Percentiles rank a stretch among this genome's conserved stretches.
These are phyloP conservation scores for Sialis lutaria DNA, from an alignment of 2,888 invertebrate species.

Conservation along the genomic window DNA sequence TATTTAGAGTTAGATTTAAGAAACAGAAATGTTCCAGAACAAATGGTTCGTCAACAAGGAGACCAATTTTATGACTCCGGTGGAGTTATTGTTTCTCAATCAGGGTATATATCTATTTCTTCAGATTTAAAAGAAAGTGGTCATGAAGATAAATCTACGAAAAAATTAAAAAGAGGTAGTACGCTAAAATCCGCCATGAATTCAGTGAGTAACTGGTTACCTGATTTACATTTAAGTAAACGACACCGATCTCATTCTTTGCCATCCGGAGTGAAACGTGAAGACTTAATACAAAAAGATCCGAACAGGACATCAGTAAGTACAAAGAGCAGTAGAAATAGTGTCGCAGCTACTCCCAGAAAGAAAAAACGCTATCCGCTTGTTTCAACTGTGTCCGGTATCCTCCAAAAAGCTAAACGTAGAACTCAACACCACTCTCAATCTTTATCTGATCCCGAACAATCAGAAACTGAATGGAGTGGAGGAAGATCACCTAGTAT, in stretches of 20 bases:
- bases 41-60: constrained; percentile 22
- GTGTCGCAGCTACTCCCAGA: constrained; percentile 13
- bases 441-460: constrained; percentile 60
- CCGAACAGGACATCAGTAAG: constrained; percentile 14
- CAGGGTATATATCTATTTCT: constrained; percentile 60
- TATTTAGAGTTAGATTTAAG: constrained; percentile 27
- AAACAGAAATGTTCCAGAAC: constrained; percentile 33
- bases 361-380: constrained; percentile 63
- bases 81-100: constrained; percentile 55
- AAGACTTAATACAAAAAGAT: constrained; percentile 31
- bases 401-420: constrained; percentile 68
- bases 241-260: constrained; percentile 68
- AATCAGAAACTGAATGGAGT: constrained; percentile 53
- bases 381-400: constrained; percentile 69
- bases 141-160: constrained; percentile 35
- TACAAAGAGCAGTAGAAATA: constrained; percentile 16
- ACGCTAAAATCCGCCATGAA: constrained; percentile 66
- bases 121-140: constrained; percentile 40
- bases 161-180: constrained; percentile 49
- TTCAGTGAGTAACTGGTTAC: constrained; percentile 63
- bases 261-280: constrained; percentile 48
- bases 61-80: constrained; percentile 31
- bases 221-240: constrained; percentile 56
- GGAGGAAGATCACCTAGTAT: constrained; percentile 43
- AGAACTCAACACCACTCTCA: constrained; percentile 39